Evolutionary conservation across 1,140 invertebrate species (phyloP).

Genomic region (Drosophila trapezifrons): DNA sequence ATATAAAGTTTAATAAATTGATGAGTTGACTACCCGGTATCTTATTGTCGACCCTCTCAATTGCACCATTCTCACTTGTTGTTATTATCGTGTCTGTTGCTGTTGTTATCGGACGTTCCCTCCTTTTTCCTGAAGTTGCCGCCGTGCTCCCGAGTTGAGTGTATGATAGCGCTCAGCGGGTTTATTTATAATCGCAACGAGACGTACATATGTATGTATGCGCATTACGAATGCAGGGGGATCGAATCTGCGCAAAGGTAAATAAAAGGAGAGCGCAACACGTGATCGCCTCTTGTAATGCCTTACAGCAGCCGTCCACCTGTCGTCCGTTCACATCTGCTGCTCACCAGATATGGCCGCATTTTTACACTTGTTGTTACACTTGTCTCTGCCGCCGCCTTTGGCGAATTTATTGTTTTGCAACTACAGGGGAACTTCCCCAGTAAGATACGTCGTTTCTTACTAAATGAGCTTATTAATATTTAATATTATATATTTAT

Average conservation of each 20-base stretch:
- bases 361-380: conserved; percentile 7
- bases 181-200: conserved; percentile 17
- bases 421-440: conserved; percentile 1
- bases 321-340: conserved; percentile 7
- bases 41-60: not conserved
- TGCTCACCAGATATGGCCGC: not conserved
- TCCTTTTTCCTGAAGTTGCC: not conserved
- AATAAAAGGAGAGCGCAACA: conserved; percentile 13
- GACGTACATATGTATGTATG: not conserved
- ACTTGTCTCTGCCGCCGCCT: not conserved
- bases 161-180: conserved; percentile 7
- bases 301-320: conserved; percentile 5
- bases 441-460: not conserved
- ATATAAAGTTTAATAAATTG: not conserved
- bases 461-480: too few relatives aligned
- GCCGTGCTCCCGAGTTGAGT: not conserved
- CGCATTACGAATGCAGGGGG: conserved; percentile 2
- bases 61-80: not conserved
- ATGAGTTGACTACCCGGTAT: not conserved
- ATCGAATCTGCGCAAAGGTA: conserved; percentile 13
- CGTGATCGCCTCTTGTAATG: conserved; percentile 12
- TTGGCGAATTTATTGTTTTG: conserved; percentile 1
- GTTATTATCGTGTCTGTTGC: conserved; percentile 12
- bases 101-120: conserved; percentile 20
- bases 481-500: not conserved